Evolutionary conservation across 2,113 vertebrate genomes (phyloP).

Genomic region (crab-eating macaque (Macaca fascicularis)): T2T-MFA8v1.1 NC_088381.1:106364001-106364500

Average conservation of each 20-base stretch:
- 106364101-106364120: not conserved
- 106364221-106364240: conserved; percentile 14
- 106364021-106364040: not conserved
- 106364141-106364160: not conserved
- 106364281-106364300: not conserved
- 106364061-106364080: not conserved
- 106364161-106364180: not conserved
- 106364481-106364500: not conserved
- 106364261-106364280: not conserved
- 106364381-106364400: not conserved
- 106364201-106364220: not conserved
- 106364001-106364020: not conserved
- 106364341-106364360: not conserved
- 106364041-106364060: conserved; percentile 11
- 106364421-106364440: not conserved
- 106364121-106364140: not conserved
- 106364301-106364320: not conserved
- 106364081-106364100: not conserved
- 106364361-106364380: not conserved
- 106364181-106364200: not conserved
- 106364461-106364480: not conserved
- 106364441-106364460: not conserved
- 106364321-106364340: not conserved
- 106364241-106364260: not conserved
- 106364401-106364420: not conserved